Conservation (phyloP, 2,888 invertebrate species). For the Synanthedon andrenaeformis region DNA sequence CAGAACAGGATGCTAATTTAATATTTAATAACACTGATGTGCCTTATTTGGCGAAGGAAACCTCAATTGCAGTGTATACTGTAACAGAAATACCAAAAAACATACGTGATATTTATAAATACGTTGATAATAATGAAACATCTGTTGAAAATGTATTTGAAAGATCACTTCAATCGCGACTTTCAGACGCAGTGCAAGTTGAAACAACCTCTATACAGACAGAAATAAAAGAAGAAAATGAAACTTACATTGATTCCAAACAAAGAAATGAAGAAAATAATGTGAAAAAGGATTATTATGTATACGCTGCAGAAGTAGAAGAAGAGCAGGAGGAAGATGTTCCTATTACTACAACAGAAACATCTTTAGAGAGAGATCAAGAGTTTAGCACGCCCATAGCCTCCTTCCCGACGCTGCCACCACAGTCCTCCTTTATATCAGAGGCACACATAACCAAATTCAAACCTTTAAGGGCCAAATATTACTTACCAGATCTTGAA, state of each 20-base stretch:
- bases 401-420: neutral
- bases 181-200: neutral
- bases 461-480: neutral
- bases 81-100: neutral
- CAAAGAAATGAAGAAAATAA: neutral
- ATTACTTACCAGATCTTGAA: slow-evolving; percentile 11
- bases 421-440: neutral
- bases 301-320: neutral
- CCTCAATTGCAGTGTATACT: neutral
- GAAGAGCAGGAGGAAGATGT: neutral
- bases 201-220: neutral
- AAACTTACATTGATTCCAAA: neutral
- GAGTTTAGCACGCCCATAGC: neutral
- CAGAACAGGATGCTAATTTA: too few relatives aligned
- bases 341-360: neutral
- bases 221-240: neutral
- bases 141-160: neutral
- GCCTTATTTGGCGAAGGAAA: neutral
- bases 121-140: neutral
- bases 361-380: neutral
- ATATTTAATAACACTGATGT: too few relatives aligned
- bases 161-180: neutral
- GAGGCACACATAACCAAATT: neutral
- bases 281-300: neutral
- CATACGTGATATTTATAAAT: neutral